Evolutionary conservation across 30 jellyfish, hydroid and myxozoan species (phyloP), one percentile per base, ranked within the genome.

Genomic region (Hydractinia echinata): DNA sequence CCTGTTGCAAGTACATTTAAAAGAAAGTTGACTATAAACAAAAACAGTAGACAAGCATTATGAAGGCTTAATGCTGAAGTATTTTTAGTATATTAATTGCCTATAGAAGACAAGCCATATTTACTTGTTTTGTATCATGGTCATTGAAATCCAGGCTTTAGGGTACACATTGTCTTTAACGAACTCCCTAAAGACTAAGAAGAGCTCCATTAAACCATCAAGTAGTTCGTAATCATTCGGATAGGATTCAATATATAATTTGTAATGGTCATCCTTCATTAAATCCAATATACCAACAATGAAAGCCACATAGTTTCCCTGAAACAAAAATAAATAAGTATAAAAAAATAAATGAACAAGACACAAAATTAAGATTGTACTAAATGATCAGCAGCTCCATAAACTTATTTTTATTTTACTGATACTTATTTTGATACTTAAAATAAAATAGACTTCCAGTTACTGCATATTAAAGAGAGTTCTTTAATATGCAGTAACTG

Each of bases 231-330:
- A 81, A 9, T 88, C 96, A 78, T 77, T 80, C 14, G 56, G 66
- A 62, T 81, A 88, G n/a, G 96, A 88, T 8, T 84, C 90, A 18
- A 87, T 74, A 82, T 89, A 93, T 20, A 30, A 44, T 15, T 82
- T 87, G 69, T 87, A 93, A 77, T 93, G 99, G n/a, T 84, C 82
- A 53, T 93, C 90, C 53, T 93, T 87, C 99, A 93, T 93, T 82
- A 93, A 87, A 73, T 93, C 99, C 20, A 93, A 83, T 53, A 93
- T 93, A 76, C 99, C 84, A n/a, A 93, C 77, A 51, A 93, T 88
- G 74, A 92, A 93, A 6, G 99, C 96, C 51, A 93, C 99, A 76
- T 87, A 93, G 71, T 93, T 93, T 5, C 99, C 96, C 99, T 93
- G 79, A 16, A 44, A 78, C n/a, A 9, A 3, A 10, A 15, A 73